phyloP scores from a whole-genome alignment of 2,888 invertebrate species.

The Drosophila eohydei region DNA sequence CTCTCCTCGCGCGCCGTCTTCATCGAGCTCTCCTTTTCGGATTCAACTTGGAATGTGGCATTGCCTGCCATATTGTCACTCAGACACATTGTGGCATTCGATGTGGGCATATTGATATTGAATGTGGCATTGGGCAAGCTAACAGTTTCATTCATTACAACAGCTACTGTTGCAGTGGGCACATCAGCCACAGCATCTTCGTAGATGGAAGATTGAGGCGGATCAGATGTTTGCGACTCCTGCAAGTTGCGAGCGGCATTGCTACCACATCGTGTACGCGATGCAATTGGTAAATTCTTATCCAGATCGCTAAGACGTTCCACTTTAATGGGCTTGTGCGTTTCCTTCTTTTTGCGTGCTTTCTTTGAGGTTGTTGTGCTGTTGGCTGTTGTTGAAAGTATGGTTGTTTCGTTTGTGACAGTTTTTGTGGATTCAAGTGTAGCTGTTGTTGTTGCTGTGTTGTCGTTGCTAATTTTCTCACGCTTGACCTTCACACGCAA shows the following conservation, averaged over 20 bases:
- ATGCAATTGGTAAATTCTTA: slow-evolving; percentile 60
- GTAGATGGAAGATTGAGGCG: slow-evolving; percentile 81
- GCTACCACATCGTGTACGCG: slow-evolving; percentile 77
- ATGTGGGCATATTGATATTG: slow-evolving; percentile 23
- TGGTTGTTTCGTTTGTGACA: slow-evolving; percentile 42
- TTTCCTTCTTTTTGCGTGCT: slow-evolving; percentile 74
- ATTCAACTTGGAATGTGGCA: slow-evolving; percentile 60
- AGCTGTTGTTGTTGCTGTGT: slow-evolving; percentile 14
- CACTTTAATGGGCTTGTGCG: slow-evolving; percentile 80
- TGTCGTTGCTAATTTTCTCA: slow-evolving; percentile 66
- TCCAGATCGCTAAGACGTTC: slow-evolving; percentile 81
- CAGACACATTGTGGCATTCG: slow-evolving; percentile 34
- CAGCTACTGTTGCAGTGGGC: slow-evolving; percentile 3
- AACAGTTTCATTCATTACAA: slow-evolving; percentile 55
- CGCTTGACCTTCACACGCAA: slow-evolving; percentile 76
- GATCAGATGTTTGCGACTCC: slow-evolving; percentile 23
- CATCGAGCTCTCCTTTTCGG: slow-evolving; percentile 63
- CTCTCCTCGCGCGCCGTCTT: slow-evolving; percentile 69
- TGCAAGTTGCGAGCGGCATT: slow-evolving; percentile 27
- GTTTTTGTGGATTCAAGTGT: slow-evolving; percentile 45
- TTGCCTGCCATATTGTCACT: slow-evolving; percentile 19
- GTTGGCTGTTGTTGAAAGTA: slow-evolving; percentile 47
- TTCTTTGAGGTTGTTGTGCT: slow-evolving; percentile 57
- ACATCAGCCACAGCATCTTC: slow-evolving; percentile 84
- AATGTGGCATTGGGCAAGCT: slow-evolving; percentile 42